phyloP scores from a whole-genome alignment of 2,113 vertebrate species.

The Ovibos moschatus region DNA sequence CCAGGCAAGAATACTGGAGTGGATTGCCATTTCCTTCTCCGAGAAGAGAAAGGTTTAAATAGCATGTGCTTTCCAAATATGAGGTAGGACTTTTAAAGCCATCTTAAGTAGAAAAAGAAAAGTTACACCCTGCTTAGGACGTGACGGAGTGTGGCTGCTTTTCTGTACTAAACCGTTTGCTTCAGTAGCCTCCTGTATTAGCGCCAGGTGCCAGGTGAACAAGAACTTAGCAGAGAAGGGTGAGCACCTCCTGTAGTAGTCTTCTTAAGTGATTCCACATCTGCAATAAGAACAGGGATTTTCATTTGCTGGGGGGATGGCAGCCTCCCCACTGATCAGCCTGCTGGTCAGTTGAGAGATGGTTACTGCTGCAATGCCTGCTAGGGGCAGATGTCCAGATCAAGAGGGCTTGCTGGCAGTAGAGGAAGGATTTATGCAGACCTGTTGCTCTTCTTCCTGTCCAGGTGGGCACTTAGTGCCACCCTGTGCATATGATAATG shows the following conservation, averaged over 20 bases:
- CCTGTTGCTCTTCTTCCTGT: background rate
- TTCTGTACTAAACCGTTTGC: rapidly evolving
- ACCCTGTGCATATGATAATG: rapidly evolving
- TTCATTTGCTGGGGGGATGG: background rate
- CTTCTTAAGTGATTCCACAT: background rate
- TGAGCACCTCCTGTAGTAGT: background rate
- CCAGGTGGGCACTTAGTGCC: rapidly evolving
- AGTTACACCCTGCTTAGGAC: too few species aligned
- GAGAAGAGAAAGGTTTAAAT: background rate
- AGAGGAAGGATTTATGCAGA: rapidly evolving
- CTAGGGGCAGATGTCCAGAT: background rate
- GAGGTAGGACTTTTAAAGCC: background rate
- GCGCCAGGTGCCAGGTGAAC: background rate
- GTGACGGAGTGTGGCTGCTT: background rate
- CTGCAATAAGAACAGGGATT: background rate
- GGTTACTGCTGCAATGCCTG: background rate
- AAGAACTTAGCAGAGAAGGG: background rate
- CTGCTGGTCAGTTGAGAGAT: background rate
- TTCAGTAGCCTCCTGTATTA: too few species aligned
- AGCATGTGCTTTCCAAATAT: background rate
- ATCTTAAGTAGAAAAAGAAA: background rate
- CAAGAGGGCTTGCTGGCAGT: background rate
- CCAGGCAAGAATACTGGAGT: background rate
- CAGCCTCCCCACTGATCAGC: background rate
- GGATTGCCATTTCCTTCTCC: background rate